Conservation (phyloP, 2,888 invertebrate genomes). For the Nymphalis c-album region DNA sequence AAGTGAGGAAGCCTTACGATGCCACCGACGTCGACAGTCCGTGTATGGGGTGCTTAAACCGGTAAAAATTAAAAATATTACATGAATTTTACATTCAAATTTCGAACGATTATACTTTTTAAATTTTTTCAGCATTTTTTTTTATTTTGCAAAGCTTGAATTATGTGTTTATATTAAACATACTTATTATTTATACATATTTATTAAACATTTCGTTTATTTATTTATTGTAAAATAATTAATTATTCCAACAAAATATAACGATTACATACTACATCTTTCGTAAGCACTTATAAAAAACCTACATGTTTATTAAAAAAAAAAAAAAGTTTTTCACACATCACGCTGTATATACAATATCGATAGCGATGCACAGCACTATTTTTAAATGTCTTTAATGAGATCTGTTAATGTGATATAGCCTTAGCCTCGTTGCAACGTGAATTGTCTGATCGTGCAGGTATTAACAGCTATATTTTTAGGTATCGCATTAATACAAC, state of each 20-base stretch:
- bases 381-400: slow-evolving; percentile 39
- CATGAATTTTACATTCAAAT: not conserved
- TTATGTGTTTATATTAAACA: no score
- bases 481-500: no score
- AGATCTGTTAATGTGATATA: slow-evolving; percentile 38
- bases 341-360: slow-evolving; percentile 25
- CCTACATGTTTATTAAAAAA: not conserved
- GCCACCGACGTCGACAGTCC: slow-evolving; percentile 25
- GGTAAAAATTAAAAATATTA: slow-evolving; percentile 1
- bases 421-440: slow-evolving; percentile 32
- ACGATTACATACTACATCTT: no score
- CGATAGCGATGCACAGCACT: slow-evolving; percentile 30
- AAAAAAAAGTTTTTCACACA: not conserved
- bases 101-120: not conserved
- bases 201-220: no score
- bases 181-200: no score
- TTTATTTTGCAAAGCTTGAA: no score
- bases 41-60: slow-evolving; percentile 20
- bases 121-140: no score
- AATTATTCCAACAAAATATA: no score
- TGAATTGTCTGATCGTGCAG: slow-evolving; percentile 7
- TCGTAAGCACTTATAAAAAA: no score
- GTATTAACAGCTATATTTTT: not conserved
- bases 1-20: slow-evolving; percentile 43
- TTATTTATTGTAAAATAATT: no score